phyloP scores from a whole-genome alignment of 1,140 invertebrate species.

The Drosophila watanabei region DNA sequence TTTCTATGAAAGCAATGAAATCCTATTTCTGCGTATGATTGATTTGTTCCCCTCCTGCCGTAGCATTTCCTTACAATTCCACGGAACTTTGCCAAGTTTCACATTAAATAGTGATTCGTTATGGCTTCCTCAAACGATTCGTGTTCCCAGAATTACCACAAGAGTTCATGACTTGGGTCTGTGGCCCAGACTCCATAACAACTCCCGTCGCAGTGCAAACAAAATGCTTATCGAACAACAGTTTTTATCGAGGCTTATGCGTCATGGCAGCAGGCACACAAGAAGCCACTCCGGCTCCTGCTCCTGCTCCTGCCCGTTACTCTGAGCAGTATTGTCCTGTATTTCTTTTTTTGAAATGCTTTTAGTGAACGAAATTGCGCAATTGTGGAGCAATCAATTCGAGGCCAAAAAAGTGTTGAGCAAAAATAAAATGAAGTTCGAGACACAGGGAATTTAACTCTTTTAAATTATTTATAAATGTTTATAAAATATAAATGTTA shows the following conservation, averaged over 20 bases:
- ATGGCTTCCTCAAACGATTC: slow-evolving; percentile 29
- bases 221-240: slow-evolving; percentile 77
- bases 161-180: slow-evolving; percentile 37
- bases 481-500: no score
- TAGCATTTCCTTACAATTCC: not conserved
- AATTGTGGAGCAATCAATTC: slow-evolving; percentile 79
- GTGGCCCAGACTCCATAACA: slow-evolving; percentile 51
- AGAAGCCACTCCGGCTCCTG: slow-evolving; percentile 45
- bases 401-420: slow-evolving; percentile 75
- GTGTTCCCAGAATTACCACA: slow-evolving; percentile 16
- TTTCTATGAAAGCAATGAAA: not conserved
- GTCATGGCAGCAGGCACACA: slow-evolving; percentile 61
- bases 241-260: slow-evolving; percentile 79
- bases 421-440: slow-evolving; percentile 28
- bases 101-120: slow-evolving; percentile 31
- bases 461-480: no score
- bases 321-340: slow-evolving; percentile 35
- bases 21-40: not conserved
- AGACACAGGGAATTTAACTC: slow-evolving; percentile 8
- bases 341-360: slow-evolving; percentile 57
- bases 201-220: slow-evolving; percentile 52
- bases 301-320: slow-evolving; percentile 1
- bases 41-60: not conserved
- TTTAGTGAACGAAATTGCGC: slow-evolving; percentile 76
- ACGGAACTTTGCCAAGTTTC: slow-evolving; percentile 17